These are phyloP conservation scores for Oxyteleia sp. DNA, from an alignment of 2,888 invertebrate genomes.

Conservation along the genomic window DNA sequence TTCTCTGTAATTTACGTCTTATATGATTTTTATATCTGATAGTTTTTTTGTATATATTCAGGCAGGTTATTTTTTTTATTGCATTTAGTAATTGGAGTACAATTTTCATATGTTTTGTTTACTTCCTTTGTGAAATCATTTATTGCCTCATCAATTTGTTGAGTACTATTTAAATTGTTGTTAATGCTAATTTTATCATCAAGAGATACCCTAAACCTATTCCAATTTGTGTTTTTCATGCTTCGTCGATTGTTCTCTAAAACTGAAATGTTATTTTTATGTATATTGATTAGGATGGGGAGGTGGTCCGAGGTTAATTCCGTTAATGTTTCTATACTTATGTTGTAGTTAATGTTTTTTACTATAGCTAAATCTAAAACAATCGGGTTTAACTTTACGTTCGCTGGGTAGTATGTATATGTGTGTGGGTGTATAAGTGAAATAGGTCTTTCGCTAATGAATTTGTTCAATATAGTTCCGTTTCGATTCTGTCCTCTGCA, in stretches of 20 bases:
- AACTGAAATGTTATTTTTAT: no score
- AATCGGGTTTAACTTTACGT: background rate
- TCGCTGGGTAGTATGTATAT: background rate
- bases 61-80: no score
- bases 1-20: background rate
- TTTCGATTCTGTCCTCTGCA: slow-evolving; percentile 42
- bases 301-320: background rate
- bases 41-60: no score
- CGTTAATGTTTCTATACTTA: background rate
- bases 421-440: slow-evolving; percentile 1
- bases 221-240: background rate
- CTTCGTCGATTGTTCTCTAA: no score
- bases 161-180: background rate
- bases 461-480: slow-evolving; percentile 32
- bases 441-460: background rate
- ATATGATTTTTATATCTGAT: no score
- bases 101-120: no score
- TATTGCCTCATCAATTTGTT: background rate
- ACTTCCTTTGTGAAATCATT: no score
- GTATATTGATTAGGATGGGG: background rate
- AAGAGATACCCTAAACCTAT: background rate
- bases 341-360: background rate
- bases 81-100: no score
- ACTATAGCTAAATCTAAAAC: background rate
- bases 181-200: background rate